Evolutionary conservation across 1,140 invertebrate genomes (phyloP).

Genomic region (Musca vetustissima): DNA sequence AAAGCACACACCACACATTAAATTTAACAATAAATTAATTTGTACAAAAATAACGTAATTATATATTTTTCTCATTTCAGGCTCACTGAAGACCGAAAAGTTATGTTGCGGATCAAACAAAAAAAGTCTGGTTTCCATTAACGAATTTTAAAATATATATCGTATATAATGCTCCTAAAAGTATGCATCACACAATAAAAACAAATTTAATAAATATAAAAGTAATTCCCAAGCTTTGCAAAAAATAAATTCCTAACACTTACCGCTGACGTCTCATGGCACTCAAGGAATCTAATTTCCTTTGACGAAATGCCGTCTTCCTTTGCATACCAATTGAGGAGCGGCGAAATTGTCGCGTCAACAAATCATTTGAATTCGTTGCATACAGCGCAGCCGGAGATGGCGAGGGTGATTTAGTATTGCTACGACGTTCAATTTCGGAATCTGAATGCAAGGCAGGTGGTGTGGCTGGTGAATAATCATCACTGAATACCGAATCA

Average conservation of each 20-base stretch:
- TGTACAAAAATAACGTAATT: too few relatives aligned
- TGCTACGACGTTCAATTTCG: background rate
- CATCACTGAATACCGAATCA: background rate
- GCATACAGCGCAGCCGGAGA: constrained; percentile 6
- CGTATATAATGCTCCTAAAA: too few relatives aligned
- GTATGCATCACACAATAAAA: too few relatives aligned
- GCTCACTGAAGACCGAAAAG: too few relatives aligned
- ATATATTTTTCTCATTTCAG: too few relatives aligned
- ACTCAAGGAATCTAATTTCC: constrained; percentile 50
- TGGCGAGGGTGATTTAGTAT: background rate
- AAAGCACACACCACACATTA: too few relatives aligned
- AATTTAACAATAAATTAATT: too few relatives aligned
- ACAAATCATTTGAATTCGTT: constrained; percentile 1
- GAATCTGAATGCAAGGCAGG: background rate
- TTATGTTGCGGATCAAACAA: too few relatives aligned
- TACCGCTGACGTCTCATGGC: constrained; percentile 49
- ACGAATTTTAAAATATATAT: too few relatives aligned
- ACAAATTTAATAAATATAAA: too few relatives aligned
- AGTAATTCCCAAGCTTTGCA: too few relatives aligned
- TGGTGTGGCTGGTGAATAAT: background rate
- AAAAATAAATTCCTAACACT: constrained; percentile 26
- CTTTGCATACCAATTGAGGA: constrained; percentile 52
- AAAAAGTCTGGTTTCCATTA: too few relatives aligned
- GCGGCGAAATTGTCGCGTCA: constrained; percentile 46
- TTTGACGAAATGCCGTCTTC: constrained; percentile 49